Evolutionary conservation across 2,113 vertebrate species (phyloP).

Genomic region (Syngnathoides biaculeatus): DNA sequence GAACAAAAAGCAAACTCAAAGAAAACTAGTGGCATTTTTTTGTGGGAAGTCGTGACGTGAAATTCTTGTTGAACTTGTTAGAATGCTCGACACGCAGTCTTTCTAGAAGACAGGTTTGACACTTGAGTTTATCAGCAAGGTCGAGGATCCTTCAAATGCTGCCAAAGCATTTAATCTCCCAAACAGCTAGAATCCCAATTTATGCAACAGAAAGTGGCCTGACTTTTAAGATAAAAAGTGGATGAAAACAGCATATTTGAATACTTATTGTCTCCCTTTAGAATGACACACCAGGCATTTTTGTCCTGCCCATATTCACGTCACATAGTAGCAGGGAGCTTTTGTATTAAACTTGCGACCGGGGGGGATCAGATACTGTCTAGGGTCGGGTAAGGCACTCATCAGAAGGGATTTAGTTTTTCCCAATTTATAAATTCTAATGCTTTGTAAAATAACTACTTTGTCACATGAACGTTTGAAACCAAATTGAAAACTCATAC

Average conservation of each 20-base stretch:
- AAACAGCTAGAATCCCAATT: conserved; percentile 48
- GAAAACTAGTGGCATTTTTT: not conserved
- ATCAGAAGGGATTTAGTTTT: no score
- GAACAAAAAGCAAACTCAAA: not conserved
- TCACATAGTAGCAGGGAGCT: no score
- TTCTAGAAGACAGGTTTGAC: conserved; percentile 17
- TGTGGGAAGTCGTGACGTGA: conserved; percentile 1
- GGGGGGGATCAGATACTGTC: no score
- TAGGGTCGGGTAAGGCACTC: no score
- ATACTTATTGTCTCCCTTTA: conserved; percentile 49
- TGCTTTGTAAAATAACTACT: no score
- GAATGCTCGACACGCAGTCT: conserved; percentile 5
- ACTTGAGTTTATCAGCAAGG: conserved; percentile 50
- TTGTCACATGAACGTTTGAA: no score
- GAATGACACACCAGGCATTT: conserved; percentile 44
- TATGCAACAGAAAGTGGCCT: conserved; percentile 42
- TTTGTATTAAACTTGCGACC: no score
- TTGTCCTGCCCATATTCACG: conserved; percentile 45
- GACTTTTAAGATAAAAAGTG: conserved; percentile 52
- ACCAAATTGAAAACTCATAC: no score
- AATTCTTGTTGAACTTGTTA: conserved; percentile 16
- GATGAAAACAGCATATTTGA: conserved; percentile 41
- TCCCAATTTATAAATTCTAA: no score
- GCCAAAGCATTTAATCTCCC: conserved; percentile 35
- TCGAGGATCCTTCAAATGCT: conserved; percentile 33